Evolutionary conservation across 2,888 invertebrate genomes (phyloP), one percentile per base, ranked within the genome.

Genomic region (Tipula lateralis): DNA sequence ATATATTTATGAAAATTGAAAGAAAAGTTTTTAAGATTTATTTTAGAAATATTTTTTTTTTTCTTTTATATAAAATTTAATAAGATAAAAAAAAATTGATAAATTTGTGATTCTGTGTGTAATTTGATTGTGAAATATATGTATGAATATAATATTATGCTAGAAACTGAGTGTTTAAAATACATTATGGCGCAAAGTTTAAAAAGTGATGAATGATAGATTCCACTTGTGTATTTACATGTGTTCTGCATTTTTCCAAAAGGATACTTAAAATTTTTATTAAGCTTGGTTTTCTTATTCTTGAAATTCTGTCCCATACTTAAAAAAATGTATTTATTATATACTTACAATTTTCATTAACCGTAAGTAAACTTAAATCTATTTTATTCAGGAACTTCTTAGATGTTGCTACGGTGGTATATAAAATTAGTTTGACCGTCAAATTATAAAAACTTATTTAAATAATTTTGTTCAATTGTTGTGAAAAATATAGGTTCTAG

Each of bases 1-100:
- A 82, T 82, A 82, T 82, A 82, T 82, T 30, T 82, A 82, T 82
- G 16, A 30, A 82, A 82, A 82, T 82, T 30, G 29, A 82, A 30
- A 82, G 32, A 82, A 82, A 82, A 82, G 32, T 30, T 82, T 29
- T 30, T 30, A 82, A 82, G 82, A 82, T 66, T 66, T 66, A 66
- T 66, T 66, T 66, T 66, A 66, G 24, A 66, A 50, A 16, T 12
- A 39, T 39, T 44, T 44, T 24, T 66, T 66, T 24, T 66, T 66
- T 66, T 66, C 66, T 66, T 66, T 66, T 66, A 66, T 50, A 24
- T 24, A 66, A 24, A 66, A 66, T 66, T 66, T 66, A 66, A 7
- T 66, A 66, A 66, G 66, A 66, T 24, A 66, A 66, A 66, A 66
- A n/a, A 66, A 66, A 66, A 66, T 66, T 66, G 24, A 66, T 66